Evolutionary conservation across 2,113 vertebrate species (phyloP).

Genomic region (Geococcyx californianus): DNA sequence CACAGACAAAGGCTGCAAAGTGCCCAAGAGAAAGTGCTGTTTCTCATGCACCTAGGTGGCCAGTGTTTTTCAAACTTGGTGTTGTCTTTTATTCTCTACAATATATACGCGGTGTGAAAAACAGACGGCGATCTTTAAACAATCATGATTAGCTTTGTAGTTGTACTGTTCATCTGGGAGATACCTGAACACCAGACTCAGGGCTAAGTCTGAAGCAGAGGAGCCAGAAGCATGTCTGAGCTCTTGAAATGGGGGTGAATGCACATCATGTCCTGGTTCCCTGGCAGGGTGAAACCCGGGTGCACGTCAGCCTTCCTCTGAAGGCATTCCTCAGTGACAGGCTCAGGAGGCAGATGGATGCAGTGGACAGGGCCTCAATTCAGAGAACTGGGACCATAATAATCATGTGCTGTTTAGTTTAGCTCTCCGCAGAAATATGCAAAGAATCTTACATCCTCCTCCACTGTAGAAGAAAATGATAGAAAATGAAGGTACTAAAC

Average conservation of each 20-base stretch:
- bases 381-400: not conserved
- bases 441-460: not conserved
- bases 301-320: not conserved
- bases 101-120: not conserved
- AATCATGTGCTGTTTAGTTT: not conserved
- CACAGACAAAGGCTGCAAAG: not conserved
- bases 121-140: not conserved
- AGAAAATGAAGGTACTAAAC: not conserved
- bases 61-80: not conserved
- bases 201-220: not conserved
- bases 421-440: not conserved
- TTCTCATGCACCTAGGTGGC: not conserved
- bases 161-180: not conserved
- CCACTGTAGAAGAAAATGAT: not conserved
- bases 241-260: not conserved
- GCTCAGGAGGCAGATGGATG: not conserved
- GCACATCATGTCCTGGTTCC: not conserved
- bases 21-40: not conserved
- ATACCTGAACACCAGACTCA: not conserved
- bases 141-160: not conserved
- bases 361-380: not conserved
- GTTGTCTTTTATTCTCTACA: not conserved
- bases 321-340: not conserved
- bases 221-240: not conserved
- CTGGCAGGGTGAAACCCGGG: not conserved